Percentiles rank a stretch among this genome's conserved stretches.
Conservation (phyloP, 1,140 invertebrate genomes). For the Amyelois transitella region DNA sequence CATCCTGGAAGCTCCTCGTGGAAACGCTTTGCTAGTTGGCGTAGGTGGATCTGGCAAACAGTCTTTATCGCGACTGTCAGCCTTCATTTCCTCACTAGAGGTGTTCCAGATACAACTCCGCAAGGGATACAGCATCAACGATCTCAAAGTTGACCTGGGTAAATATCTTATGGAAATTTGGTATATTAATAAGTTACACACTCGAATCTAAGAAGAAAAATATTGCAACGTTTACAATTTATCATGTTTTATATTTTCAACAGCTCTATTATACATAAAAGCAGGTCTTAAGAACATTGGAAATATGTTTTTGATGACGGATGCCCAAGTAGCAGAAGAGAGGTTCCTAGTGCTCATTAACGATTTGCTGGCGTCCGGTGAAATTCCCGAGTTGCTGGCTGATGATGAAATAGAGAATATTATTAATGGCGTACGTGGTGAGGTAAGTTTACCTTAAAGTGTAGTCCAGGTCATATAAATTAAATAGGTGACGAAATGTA, state of each 20-base stretch:
- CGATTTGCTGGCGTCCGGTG: slow-evolving; percentile 94
- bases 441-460: slow-evolving; percentile 84
- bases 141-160: slow-evolving; percentile 88
- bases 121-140: slow-evolving; percentile 90
- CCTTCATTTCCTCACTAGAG: slow-evolving; percentile 92
- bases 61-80: slow-evolving; percentile 88
- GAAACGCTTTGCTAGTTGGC: slow-evolving; percentile 93
- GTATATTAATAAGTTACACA: neutral
- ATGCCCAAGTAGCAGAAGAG: slow-evolving; percentile 94
- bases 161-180: slow-evolving; percentile 6
- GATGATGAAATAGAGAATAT: slow-evolving; percentile 95
- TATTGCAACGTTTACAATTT: too few relatives aligned
- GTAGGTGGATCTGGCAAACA: slow-evolving; percentile 97
- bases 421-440: slow-evolving; percentile 85
- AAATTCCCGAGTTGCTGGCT: slow-evolving; percentile 92
- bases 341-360: slow-evolving; percentile 94
- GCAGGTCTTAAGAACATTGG: slow-evolving; percentile 91
- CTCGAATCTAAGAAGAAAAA: too few relatives aligned
- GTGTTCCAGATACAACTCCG: slow-evolving; percentile 93
- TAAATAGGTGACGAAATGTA: too few relatives aligned
- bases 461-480: too few relatives aligned
- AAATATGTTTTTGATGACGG: slow-evolving; percentile 94
- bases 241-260: slow-evolving; percentile 12
- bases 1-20: slow-evolving; percentile 92
- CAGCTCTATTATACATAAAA: slow-evolving; percentile 87